Percentiles rank a stretch among this genome's conserved stretches.
These are phyloP conservation scores for Eueides isabella DNA, from an alignment of 1,140 invertebrate genomes.

Conservation along the genomic window DNA sequence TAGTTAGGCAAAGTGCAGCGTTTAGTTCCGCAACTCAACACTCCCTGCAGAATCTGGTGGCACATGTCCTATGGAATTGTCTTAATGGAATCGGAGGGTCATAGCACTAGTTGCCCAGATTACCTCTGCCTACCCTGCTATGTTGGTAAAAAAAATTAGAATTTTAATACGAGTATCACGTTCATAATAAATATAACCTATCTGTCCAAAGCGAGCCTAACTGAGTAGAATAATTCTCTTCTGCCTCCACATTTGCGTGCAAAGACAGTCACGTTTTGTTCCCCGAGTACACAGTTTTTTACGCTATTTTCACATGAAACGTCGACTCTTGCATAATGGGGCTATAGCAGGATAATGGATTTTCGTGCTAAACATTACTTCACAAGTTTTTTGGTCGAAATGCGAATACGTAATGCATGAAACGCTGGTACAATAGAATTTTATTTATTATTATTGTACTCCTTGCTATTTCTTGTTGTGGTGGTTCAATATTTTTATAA, in stretches of 20 bases:
- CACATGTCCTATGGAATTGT: no score
- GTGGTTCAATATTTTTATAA: no score
- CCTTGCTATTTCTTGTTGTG: neutral
- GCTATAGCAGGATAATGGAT: conserved; percentile 22
- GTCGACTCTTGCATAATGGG: conserved; percentile 14
- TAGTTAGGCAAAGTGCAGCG: no score
- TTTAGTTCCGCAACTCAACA: no score
- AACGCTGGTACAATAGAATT: neutral
- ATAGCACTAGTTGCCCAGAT: no score
- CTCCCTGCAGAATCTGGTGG: no score
- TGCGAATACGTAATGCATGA: neutral
- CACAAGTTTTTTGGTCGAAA: neutral
- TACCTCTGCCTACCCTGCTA: no score
- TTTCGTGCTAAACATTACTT: conserved; percentile 11
- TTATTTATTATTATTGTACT: neutral
- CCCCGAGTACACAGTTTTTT: conserved; percentile 9
- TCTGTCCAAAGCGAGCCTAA: neutral
- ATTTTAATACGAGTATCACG: no score
- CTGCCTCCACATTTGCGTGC: conserved; percentile 1
- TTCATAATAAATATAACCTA: neutral
- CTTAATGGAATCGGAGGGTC: no score
- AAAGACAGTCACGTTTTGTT: neutral
- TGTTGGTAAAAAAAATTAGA: no score
- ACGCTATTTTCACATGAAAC: conserved; percentile 8
- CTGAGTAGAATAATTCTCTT: neutral